Percentiles rank a stretch among this genome's conserved stretches.
Conservation (phyloP, 2,888 invertebrate species). For the Neoaliturus tenellus region DNA sequence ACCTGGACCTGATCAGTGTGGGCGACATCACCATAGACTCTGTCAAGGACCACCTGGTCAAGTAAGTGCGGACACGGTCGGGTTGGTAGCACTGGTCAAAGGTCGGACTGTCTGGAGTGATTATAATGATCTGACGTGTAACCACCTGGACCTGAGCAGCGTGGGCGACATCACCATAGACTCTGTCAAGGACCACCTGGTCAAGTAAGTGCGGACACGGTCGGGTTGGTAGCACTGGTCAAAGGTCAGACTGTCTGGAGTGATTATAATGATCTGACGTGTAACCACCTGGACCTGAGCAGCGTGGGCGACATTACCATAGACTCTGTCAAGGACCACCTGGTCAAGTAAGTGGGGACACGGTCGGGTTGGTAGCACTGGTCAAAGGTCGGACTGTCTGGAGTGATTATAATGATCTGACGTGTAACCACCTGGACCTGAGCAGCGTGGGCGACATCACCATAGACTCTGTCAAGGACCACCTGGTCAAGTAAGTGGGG, state of each 20-base stretch:
- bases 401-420: constrained; percentile 72
- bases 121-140: constrained; percentile 21
- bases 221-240: not conserved
- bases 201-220: constrained; percentile 64
- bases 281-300: constrained; percentile 69
- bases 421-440: too few species aligned
- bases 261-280: constrained; percentile 57
- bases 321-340: constrained; percentile 95
- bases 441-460: too few species aligned
- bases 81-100: too few species aligned
- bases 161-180: constrained; percentile 95
- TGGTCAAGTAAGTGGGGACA: constrained; percentile 70
- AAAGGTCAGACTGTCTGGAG: too few species aligned
- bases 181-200: constrained; percentile 92
- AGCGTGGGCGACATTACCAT: constrained; percentile 93
- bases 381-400: too few species aligned
- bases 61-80: too few species aligned
- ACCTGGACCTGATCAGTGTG: too few species aligned
- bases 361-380: constrained; percentile 43
- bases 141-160: constrained; percentile 72
- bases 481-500: too few species aligned
- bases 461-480: too few species aligned
- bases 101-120: too few species aligned
- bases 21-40: too few species aligned
- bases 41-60: too few species aligned